Evolutionary conservation across 2,113 vertebrate species (phyloP).

Genomic region (Felis catus): F.catus_Fca126_mat1.0 CM031415.1:166818501-166819000

Average conservation of each 20-base stretch:
- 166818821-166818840: too few species aligned
- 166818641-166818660: not conserved
- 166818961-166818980: not conserved
- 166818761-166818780: too few species aligned
- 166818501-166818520: not conserved
- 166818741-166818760: too few species aligned
- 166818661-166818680: not conserved
- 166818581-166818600: not conserved
- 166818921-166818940: too few species aligned
- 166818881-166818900: too few species aligned
- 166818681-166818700: not conserved
- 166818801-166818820: too few species aligned
- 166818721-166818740: rapidly evolving
- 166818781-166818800: too few species aligned
- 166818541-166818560: not conserved
- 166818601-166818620: not conserved
- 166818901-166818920: too few species aligned
- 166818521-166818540: not conserved
- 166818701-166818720: not conserved
- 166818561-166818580: not conserved
- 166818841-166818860: too few species aligned
- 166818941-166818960: too few species aligned
- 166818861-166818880: too few species aligned
- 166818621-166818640: not conserved
- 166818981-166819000: not conserved